Conservation (phyloP, 1,140 invertebrate species). For the Apis cerana region DNA sequence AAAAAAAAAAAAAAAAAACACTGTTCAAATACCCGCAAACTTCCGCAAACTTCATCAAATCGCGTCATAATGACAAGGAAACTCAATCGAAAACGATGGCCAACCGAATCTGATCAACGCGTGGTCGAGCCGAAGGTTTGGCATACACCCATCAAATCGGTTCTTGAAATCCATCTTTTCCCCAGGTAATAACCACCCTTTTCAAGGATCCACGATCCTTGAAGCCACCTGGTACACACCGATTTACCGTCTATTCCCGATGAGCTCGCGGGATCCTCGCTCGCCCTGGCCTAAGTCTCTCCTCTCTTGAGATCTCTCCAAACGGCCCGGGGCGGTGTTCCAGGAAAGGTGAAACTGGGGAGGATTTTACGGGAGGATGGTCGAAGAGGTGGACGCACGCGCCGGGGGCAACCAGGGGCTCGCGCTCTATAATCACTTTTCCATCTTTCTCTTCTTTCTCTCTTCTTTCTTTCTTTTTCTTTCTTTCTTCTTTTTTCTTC, state of each 20-base stretch:
- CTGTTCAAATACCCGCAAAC: too few species aligned
- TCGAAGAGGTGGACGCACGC: constrained; percentile 75
- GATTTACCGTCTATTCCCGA: constrained; percentile 35
- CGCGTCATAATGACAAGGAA: too few species aligned
- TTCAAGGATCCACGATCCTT: constrained; percentile 56
- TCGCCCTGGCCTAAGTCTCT: constrained; percentile 33
- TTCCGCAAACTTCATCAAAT: too few species aligned
- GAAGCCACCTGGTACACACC: constrained; percentile 63
- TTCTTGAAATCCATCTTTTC: constrained; percentile 45
- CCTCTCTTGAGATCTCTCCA: constrained; percentile 40
- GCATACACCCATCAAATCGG: constrained; percentile 22
- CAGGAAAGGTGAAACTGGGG: constrained; percentile 65
- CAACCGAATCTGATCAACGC: background rate
- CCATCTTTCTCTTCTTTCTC: constrained; percentile 31
- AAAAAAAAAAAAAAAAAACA: too few species aligned
- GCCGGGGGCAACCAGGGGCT: constrained; percentile 79
- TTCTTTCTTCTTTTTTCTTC: constrained; percentile 1
- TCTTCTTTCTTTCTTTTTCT: constrained; percentile 10
- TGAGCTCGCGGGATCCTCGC: background rate
- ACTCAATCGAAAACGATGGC: background rate
- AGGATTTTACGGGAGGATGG: constrained; percentile 60
- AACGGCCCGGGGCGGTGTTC: constrained; percentile 60
- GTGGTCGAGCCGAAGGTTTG: background rate
- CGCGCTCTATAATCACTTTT: constrained; percentile 80
- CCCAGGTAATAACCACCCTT: constrained; percentile 44